Evolutionary conservation across 2,888 invertebrate species (phyloP).

Genomic region (Cacoxenus indagator): DNA sequence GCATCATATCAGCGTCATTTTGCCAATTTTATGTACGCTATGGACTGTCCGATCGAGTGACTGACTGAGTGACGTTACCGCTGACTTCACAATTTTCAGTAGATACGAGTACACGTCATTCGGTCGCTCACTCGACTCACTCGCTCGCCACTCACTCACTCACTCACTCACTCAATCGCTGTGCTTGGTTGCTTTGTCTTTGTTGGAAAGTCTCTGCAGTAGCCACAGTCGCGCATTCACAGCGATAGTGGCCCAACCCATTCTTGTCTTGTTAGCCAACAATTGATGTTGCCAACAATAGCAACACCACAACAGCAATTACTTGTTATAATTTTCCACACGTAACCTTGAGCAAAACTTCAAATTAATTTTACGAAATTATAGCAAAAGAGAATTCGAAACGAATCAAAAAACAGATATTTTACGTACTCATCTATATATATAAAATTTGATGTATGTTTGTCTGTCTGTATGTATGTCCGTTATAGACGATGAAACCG

Average conservation of each 20-base stretch:
- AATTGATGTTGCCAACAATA: conserved; percentile 18
- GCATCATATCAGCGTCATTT: conserved; percentile 37
- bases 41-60: background rate
- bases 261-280: conserved; percentile 48
- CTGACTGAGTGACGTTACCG: conserved; percentile 7
- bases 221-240: background rate
- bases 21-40: conserved; percentile 16
- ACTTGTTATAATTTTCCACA: conserved; percentile 45
- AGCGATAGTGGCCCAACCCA: conserved; percentile 47
- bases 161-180: background rate
- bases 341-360: conserved; percentile 53
- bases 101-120: background rate
- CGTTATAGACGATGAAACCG: too few relatives aligned
- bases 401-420: background rate
- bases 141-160: background rate
- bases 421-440: background rate
- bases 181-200: background rate
- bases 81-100: background rate
- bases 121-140: background rate
- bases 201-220: background rate
- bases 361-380: conserved; percentile 39
- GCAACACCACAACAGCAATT: conserved; percentile 16
- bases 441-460: background rate
- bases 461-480: background rate
- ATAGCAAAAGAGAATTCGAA: background rate